Conservation (phyloP, 2,797 vertebrate species). For the Sus cebifrons region DNA sequence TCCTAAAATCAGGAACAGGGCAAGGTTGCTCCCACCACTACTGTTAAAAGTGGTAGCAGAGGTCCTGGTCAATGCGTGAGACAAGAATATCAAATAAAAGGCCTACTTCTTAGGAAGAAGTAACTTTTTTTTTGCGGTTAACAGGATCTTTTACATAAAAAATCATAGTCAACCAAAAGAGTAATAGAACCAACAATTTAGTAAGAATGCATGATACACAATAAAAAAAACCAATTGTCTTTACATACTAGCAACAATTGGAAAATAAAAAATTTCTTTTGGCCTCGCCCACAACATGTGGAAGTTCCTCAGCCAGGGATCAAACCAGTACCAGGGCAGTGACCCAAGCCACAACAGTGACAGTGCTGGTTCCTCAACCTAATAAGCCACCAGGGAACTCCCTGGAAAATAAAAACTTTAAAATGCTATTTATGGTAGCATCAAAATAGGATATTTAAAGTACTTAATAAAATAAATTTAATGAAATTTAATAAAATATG, state of each 20-base stretch:
- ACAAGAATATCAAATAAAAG: constrained; percentile 3
- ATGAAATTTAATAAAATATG: constrained; percentile 46
- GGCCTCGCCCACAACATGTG: no score
- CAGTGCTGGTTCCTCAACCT: no score
- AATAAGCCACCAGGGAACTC: no score
- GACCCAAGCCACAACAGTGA: no score
- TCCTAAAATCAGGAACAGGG: constrained; percentile 41
- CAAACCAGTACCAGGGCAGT: no score
- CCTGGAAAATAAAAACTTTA: background rate
- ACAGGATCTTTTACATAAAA: constrained; percentile 30
- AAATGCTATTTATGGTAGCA: background rate
- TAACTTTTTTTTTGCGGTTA: constrained; percentile 29
- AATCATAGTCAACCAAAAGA: constrained; percentile 12
- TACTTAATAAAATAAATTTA: constrained; percentile 51
- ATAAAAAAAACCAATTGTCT: background rate
- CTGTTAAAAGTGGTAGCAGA: background rate
- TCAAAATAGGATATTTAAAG: background rate
- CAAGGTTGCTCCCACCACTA: background rate
- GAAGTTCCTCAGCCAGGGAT: no score
- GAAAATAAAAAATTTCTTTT: constrained; percentile 1
- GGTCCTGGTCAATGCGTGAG: background rate
- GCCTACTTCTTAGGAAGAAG: constrained; percentile 10
- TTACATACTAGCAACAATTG: constrained; percentile 9
- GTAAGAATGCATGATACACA: background rate
- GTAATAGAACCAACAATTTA: constrained; percentile 36